Base-by-base conservation (phyloP, 2,113 vertebrate genomes). In the Crotalus helleri region DNA sequence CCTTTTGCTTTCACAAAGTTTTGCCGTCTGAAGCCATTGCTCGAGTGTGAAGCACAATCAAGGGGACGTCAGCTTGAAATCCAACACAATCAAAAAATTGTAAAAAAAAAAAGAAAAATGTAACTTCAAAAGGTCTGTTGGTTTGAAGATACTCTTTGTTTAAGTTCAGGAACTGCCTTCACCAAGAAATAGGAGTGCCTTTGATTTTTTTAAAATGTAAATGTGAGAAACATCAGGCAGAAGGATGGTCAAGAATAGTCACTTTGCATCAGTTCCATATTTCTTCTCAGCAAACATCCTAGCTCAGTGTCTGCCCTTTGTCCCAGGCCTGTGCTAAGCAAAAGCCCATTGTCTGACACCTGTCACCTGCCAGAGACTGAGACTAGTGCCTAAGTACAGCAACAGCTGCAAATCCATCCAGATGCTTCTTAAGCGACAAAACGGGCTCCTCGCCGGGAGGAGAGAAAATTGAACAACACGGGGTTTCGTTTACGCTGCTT, bases 331-430 rank as follows among this genome's bases (percentile, higher is more conserved):
- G 17, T 88, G 69, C 94, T 44, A 96, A 91, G 93, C 3, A 85
- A 89, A 23, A 85, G 24, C 6, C 24, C 46, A 10, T 23, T 44
- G 94, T 92, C 88, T 94, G 95, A 94, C 96, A 94, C 61, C 64
- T 86, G 33, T n/a, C 88, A 4, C 23, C 64, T 93, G 93, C 95
- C 61, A 17, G 11, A 24, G 94, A 93, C 95, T 93, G 94, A 92
- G 90, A 90, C 95, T 95, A 93, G 94, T 11, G 0, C 94, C 95
- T 95, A 93, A 94, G 96, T 90, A 95, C 96, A 29, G 94, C 93
- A 24, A 74, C 49, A 95, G 95, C 90, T 91, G 92, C 92, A 92
- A 29, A 46, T 87, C 94, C 61, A 93, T 39, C 90, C 93, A 90
- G 90, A 93, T 57, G 44, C 85, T 96, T 86, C 2, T 0, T 89